Percentiles rank a stretch among this genome's conserved stretches.
These are phyloP conservation scores for Megamerina dolium DNA, from an alignment of 2,888 invertebrate species.

Conservation along the genomic window DNA sequence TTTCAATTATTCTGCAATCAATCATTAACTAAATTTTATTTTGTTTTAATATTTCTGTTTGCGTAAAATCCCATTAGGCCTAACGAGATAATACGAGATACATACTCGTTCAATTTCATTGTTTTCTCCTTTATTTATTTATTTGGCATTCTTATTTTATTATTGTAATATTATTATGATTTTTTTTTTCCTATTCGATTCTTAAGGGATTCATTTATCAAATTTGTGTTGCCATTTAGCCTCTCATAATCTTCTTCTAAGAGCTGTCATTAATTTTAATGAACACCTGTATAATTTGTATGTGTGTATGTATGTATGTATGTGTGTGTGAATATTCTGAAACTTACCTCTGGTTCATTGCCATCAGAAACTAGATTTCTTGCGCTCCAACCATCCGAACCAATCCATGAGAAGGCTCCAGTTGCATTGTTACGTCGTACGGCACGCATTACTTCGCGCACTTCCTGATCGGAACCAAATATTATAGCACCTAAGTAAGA, in stretches of 20 bases:
- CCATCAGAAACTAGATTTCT: constrained; percentile 78
- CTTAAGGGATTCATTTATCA: constrained; percentile 31
- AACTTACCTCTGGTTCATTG: constrained; percentile 74
- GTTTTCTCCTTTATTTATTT: constrained; percentile 9
- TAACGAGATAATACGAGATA: too few species aligned
- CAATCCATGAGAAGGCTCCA: constrained; percentile 90
- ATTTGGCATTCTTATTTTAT: constrained; percentile 1
- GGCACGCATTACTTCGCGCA: constrained; percentile 91
- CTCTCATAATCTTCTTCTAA: constrained; percentile 23
- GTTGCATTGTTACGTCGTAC: constrained; percentile 82
- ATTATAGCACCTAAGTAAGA: constrained; percentile 77
- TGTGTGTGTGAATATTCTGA: too few species aligned
- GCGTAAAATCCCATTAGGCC: too few species aligned
- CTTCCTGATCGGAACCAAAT: constrained; percentile 95
- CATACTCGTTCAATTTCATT: neutral
- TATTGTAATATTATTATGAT: too few species aligned
- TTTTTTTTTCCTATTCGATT: too few species aligned
- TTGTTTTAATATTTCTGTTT: too few species aligned
- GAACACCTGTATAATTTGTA: too few species aligned
- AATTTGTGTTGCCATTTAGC: constrained; percentile 29
- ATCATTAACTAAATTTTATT: constrained; percentile 31
- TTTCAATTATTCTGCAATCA: constrained; percentile 37
- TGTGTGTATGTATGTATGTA: constrained; percentile 4
- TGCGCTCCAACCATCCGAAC: constrained; percentile 95
- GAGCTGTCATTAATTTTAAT: constrained; percentile 18